A percentile compares a stretch with the other conserved stretches of the same genome.
Conservation (phyloP, 2,888 invertebrate species). For the Horisme vitalbata region DNA sequence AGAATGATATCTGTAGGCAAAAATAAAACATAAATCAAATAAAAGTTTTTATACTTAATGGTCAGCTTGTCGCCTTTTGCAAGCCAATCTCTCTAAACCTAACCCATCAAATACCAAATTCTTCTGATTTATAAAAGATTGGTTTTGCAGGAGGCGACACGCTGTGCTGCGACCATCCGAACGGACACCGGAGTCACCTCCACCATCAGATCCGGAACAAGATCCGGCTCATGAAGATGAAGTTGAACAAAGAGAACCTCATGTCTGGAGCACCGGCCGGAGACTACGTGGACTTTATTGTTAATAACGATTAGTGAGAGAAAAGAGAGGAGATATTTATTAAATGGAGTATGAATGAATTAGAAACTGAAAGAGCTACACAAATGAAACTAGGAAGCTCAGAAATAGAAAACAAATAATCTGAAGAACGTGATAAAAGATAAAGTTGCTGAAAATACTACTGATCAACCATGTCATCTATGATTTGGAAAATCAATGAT, state of each 20-base stretch:
- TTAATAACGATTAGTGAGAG: constrained; percentile 64
- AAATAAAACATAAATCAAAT: too few species aligned
- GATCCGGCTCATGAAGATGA: constrained; percentile 54
- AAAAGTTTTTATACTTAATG: constrained; percentile 10
- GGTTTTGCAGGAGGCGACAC: constrained; percentile 76
- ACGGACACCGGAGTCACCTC: constrained; percentile 65
- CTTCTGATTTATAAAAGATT: constrained; percentile 47
- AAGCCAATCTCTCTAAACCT: constrained; percentile 46
- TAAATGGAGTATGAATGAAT: neutral
- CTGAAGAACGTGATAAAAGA: too few species aligned
- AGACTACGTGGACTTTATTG: constrained; percentile 72
- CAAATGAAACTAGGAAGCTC: too few species aligned
- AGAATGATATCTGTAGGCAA: too few species aligned
- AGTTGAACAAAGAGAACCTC: constrained; percentile 65
- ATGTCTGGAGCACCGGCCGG: constrained; percentile 51
- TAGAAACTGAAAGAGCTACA: too few species aligned
- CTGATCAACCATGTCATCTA: too few species aligned
- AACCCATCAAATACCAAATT: constrained; percentile 4
- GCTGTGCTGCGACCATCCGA: constrained; percentile 53
- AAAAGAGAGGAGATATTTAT: neutral
- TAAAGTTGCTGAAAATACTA: too few species aligned
- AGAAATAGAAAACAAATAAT: too few species aligned
- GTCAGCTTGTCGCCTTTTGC: constrained; percentile 54
- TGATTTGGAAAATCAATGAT: too few species aligned
- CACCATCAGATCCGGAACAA: constrained; percentile 60